phyloP scores from a whole-genome alignment of 2,113 vertebrate species.

The Egretta garzetta region DNA sequence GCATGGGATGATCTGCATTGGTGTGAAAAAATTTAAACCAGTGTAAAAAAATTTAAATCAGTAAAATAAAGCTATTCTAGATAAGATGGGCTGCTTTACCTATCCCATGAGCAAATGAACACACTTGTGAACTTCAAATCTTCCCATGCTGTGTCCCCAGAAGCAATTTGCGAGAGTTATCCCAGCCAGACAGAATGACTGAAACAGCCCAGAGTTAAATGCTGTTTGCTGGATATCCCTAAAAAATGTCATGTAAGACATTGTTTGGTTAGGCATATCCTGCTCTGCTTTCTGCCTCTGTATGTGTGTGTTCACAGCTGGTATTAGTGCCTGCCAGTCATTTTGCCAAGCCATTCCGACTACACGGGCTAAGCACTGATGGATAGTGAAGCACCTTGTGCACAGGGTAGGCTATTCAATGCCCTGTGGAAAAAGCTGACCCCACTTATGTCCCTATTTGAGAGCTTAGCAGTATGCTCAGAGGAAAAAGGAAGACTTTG shows the following conservation, averaged over 20 bases:
- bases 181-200: not conserved
- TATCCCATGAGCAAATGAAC: not conserved
- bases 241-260: not conserved
- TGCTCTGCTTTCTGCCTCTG: not conserved
- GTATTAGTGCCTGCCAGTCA: not conserved
- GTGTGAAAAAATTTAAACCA: not conserved
- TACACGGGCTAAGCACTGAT: not conserved
- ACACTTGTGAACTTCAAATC: not conserved
- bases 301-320: not conserved
- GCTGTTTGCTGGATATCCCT: not conserved
- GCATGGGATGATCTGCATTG: not conserved
- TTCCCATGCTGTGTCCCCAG: rapidly evolving
- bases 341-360: not conserved
- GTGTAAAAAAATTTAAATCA: not conserved
- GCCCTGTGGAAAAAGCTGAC: not conserved
- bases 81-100: rapidly evolving
- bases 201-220: not conserved
- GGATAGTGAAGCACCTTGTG: not conserved
- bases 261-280: not conserved
- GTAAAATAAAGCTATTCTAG: not conserved
- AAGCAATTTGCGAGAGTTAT: not conserved
- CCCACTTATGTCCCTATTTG: not conserved
- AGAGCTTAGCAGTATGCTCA: not conserved
- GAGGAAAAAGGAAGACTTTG: not conserved
- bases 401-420: not conserved